These are phyloP conservation scores for Onchidella celtica DNA, from an alignment of 2,888 invertebrate genomes.

Conservation along the genomic window DNA sequence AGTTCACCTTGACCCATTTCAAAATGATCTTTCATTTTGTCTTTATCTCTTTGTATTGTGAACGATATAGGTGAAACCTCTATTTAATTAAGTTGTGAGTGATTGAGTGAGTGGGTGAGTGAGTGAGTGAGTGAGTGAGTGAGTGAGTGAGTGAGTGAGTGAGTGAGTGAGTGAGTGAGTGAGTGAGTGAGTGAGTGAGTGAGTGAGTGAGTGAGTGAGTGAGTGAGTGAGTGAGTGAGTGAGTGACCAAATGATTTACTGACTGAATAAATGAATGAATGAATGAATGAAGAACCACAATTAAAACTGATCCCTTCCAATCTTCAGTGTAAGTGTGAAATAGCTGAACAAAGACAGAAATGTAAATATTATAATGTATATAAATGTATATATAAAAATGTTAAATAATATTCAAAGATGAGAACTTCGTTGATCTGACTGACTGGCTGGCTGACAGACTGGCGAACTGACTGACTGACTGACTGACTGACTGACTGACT, in stretches of 20 bases:
- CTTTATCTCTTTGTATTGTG: too few species aligned
- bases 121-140: neutral
- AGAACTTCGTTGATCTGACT: too few species aligned
- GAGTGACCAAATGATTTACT: neutral
- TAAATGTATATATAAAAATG: neutral
- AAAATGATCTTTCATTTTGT: too few species aligned
- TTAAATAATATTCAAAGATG: too few species aligned
- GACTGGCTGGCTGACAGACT: neutral
- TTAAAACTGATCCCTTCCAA: neutral
- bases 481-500: neutral
- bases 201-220: constrained; percentile 5
- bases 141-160: neutral
- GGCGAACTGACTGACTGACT: neutral
- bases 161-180: neutral
- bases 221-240: neutral
- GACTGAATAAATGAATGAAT: neutral
- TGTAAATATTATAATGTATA: neutral
- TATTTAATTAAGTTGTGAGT: too few species aligned
- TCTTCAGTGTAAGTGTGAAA: neutral
- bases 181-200: neutral
- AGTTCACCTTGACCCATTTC: too few species aligned
- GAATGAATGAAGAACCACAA: neutral
- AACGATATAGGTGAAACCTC: too few species aligned
- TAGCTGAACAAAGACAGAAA: neutral
- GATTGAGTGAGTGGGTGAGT: neutral